Percentiles rank a stretch among this genome's conserved stretches.
Evolutionary conservation across 1,140 invertebrate species (phyloP).

Genomic region (Coelopa frigida): DNA sequence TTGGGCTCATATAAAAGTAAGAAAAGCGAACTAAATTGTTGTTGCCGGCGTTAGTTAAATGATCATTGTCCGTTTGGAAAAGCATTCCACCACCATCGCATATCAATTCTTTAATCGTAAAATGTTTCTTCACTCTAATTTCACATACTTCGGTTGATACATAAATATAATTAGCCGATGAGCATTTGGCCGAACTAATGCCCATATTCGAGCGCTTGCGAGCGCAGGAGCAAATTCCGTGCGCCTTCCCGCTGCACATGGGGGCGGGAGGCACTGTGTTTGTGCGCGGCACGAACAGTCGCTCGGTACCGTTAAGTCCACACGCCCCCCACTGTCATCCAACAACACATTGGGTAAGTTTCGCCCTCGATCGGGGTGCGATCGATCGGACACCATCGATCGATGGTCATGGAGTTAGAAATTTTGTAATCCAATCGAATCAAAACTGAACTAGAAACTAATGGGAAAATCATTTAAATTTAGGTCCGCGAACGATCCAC

Average conservation of each 20-base stretch:
- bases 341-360: conserved; percentile 60
- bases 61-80: conserved; percentile 40
- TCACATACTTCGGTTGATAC: no score
- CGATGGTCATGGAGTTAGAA: no score
- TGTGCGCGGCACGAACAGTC: conserved; percentile 43
- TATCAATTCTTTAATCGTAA: no score
- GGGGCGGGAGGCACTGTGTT: conserved; percentile 49
- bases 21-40: no score
- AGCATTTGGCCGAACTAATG: conserved; percentile 86
- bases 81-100: conserved; percentile 13
- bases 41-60: conserved; percentile 34
- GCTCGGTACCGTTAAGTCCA: conserved; percentile 43
- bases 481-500: conserved; percentile 84
- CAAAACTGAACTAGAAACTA: neutral
- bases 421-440: neutral
- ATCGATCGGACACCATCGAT: no score
- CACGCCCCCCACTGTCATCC: conserved; percentile 49
- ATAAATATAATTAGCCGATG: conserved; percentile 86
- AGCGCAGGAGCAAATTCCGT: conserved; percentile 77
- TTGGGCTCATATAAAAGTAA: no score
- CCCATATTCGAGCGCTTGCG: conserved; percentile 87
- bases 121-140: no score
- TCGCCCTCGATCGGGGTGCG: no score
- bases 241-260: conserved; percentile 79
- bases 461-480: conserved; percentile 14